Evolutionary conservation across 2,888 invertebrate genomes (phyloP).

Genomic region (Rotaria socialis): DNA sequence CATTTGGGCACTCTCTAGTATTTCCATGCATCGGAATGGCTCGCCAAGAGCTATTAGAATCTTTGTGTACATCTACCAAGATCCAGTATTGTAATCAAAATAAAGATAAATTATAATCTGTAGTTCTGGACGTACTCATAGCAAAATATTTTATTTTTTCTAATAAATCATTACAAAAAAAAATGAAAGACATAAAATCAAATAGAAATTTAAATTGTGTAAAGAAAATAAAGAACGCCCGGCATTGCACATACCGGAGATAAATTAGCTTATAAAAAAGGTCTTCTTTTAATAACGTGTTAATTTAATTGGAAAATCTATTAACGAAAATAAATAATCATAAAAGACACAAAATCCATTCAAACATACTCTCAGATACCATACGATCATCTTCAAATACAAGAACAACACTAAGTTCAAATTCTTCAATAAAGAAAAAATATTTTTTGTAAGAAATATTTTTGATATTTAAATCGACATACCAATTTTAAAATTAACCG

Average conservation of each 20-base stretch:
- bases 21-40: too few relatives aligned
- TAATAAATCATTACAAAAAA: background rate
- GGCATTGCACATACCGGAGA: background rate
- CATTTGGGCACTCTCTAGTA: too few relatives aligned
- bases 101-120: too few relatives aligned
- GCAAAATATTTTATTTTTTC: background rate
- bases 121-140: too few relatives aligned
- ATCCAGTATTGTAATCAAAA: too few relatives aligned
- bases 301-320: constrained; percentile 35
- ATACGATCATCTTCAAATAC: constrained; percentile 86
- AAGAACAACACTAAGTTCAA: constrained; percentile 85
- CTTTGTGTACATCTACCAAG: too few relatives aligned
- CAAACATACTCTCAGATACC: constrained; percentile 72
- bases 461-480: constrained; percentile 52
- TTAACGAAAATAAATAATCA: too few relatives aligned
- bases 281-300: background rate
- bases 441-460: background rate
- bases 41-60: too few relatives aligned
- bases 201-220: background rate
- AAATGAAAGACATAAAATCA: constrained; percentile 22
- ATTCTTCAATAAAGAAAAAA: constrained; percentile 69
- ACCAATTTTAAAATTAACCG: constrained; percentile 91
- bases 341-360: background rate
- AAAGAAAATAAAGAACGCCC: background rate
- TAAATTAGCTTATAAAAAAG: background rate